Base-by-base conservation (phyloP, 2,888 invertebrate genomes). In the Lingula anatina region DNA sequence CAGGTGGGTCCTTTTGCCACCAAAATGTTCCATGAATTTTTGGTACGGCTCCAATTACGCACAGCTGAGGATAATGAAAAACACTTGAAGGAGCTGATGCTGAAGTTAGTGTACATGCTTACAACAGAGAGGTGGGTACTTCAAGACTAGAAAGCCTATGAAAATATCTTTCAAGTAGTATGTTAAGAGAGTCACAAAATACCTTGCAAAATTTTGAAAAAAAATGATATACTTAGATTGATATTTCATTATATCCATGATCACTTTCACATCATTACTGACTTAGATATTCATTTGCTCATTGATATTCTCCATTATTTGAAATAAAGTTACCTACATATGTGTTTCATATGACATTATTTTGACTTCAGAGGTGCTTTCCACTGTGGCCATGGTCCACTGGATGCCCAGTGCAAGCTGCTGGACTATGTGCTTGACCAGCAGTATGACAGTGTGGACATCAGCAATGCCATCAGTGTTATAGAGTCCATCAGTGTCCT, bases 1-100 rank as follows among this genome's bases (percentile, higher is more conserved):
- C 31, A 87, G 87, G 87, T 86, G 61, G 89, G 89, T 5, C 88
- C 88, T 18, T 85, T 86, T 54, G 83, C 87, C 60, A 87, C 86
- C 73, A 85, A 84, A 68, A 83, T 86, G 39, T 78, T 88, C 55
- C 84, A 86, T 65, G 85, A 87, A 65, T 83, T 89, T 61, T 76
- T 88, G 50, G 80, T 85, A 40, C 82, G 87, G 64, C 68, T 87
- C 47, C 82, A 86, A 68, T 83, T 86, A 73, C 82, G 84, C 82
- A 67, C 86, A 28, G 76, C 78, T 9, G 83, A 83, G 64, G 77
- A 78, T 40, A 64, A 64, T 45, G 67, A 82, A 15, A 80, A 80
- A 55, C 71, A 79, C 31, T 73, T 86, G 51, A 86, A 86, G 61
- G 84, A 84, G 51, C 79, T 85, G 35, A 76, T 89, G 50, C 77